Percentiles rank a stretch among this genome's conserved stretches.
These are phyloP conservation scores for Neodontobutis hainanensis DNA, from an alignment of 2,113 vertebrate species.

Conservation along the genomic window DNA sequence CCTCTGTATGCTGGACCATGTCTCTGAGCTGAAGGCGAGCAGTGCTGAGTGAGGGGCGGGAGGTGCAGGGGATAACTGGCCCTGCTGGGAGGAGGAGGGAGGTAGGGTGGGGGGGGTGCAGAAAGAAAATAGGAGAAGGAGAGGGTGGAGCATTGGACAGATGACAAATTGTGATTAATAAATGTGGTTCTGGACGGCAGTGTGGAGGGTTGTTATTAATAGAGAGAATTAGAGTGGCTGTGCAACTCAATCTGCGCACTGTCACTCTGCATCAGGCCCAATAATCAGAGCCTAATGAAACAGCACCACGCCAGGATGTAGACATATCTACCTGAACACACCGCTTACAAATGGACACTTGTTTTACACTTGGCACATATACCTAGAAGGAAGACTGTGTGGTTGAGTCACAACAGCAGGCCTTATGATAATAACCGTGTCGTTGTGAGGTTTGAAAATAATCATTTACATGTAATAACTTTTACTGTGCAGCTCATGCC, in stretches of 20 bases:
- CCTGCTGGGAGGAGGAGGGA: conserved; percentile 57
- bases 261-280: conserved; percentile 83
- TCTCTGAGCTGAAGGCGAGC: conserved; percentile 56
- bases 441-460: no score
- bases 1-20: conserved; percentile 74
- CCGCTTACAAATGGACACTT: conserved; percentile 34
- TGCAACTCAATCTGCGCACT: conserved; percentile 84
- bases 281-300: conserved; percentile 84
- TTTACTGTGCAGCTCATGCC: no score
- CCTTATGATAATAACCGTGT: no score
- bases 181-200: conserved; percentile 80
- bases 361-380: conserved; percentile 35
- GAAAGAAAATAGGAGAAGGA: conserved; percentile 44
- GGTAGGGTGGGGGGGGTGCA: no score
- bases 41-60: conserved; percentile 49
- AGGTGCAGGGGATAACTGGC: conserved; percentile 73
- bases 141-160: conserved; percentile 75
- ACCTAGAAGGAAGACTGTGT: background rate
- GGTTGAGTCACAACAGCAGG: no score
- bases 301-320: conserved; percentile 70
- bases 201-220: conserved; percentile 83
- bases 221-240: conserved; percentile 83
- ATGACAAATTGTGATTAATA: conserved; percentile 89
- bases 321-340: conserved; percentile 47
- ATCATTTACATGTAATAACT: no score